These are phyloP conservation scores for Conus ventricosus DNA, from an alignment of 1,140 invertebrate species.

Conservation along the genomic window DNA sequence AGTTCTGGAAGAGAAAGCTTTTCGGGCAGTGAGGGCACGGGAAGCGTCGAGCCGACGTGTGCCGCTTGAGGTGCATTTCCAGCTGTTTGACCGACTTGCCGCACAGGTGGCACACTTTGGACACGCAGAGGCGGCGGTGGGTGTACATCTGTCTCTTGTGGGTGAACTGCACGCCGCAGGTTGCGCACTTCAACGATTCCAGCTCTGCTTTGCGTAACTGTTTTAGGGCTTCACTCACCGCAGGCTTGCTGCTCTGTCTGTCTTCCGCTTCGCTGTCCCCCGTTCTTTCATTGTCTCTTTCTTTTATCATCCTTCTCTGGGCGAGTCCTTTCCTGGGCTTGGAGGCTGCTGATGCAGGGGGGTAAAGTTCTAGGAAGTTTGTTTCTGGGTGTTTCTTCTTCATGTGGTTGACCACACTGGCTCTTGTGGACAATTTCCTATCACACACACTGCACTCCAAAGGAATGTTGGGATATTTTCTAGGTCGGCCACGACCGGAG, in stretches of 20 bases:
- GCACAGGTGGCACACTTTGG: constrained; percentile 11
- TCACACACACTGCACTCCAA: not conserved
- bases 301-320: not conserved
- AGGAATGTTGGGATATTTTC: constrained; percentile 2
- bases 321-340: not conserved
- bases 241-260: not conserved
- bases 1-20: constrained; percentile 2
- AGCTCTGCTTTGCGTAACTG: not conserved
- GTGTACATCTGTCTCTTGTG: constrained; percentile 4
- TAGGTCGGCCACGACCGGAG: not conserved
- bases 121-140: not conserved
- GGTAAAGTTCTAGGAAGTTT: not conserved
- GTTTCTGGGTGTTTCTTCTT: not conserved
- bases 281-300: not conserved
- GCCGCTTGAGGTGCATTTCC: constrained; percentile 11
- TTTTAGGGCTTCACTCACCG: not conserved
- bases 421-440: not conserved
- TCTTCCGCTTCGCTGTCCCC: too few relatives aligned
- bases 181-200: not conserved
- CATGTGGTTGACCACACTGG: not conserved
- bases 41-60: not conserved
- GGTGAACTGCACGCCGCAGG: not conserved
- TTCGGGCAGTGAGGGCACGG: constrained; percentile 7
- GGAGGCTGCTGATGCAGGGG: not conserved
- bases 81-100: constrained; percentile 19